Evolutionary conservation across 2,888 invertebrate genomes (phyloP).

Genomic region (Brenthis daphne): DNA sequence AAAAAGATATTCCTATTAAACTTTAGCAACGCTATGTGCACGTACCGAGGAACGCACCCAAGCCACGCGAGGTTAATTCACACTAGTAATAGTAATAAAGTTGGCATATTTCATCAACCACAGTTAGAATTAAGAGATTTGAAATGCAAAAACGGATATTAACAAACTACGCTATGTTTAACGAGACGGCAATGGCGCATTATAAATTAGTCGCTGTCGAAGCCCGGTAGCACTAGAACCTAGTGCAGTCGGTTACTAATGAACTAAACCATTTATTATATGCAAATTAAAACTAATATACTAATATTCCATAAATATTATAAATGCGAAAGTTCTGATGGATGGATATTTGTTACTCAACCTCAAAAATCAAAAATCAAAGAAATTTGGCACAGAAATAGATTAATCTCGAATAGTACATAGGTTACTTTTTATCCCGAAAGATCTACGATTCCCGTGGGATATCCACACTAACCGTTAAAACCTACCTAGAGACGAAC

Average conservation of each 20-base stretch:
- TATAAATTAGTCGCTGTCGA: conserved; percentile 53
- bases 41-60: too few species aligned
- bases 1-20: too few species aligned
- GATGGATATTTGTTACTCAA: too few species aligned
- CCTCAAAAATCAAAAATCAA: too few species aligned
- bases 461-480: too few species aligned
- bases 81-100: conserved; percentile 23
- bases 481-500: too few species aligned
- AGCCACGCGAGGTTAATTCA: background rate
- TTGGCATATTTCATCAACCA: conserved; percentile 31
- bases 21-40: too few species aligned
- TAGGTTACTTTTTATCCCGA: too few species aligned
- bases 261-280: conserved; percentile 20
- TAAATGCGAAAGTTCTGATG: too few species aligned
- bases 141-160: conserved; percentile 50
- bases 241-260: conserved; percentile 26
- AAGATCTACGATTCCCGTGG: too few species aligned
- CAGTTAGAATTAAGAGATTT: conserved; percentile 52
- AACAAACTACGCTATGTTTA: conserved; percentile 51
- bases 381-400: too few species aligned
- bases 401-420: too few species aligned
- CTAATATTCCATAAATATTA: background rate
- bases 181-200: conserved; percentile 48
- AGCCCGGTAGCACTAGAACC: conserved; percentile 50
- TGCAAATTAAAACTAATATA: conserved; percentile 21